A percentile compares a stretch with the other conserved stretches of the same genome.
phyloP scores from a whole-genome alignment of 1,140 invertebrate species.

The Piezodorus guildinii region DNA sequence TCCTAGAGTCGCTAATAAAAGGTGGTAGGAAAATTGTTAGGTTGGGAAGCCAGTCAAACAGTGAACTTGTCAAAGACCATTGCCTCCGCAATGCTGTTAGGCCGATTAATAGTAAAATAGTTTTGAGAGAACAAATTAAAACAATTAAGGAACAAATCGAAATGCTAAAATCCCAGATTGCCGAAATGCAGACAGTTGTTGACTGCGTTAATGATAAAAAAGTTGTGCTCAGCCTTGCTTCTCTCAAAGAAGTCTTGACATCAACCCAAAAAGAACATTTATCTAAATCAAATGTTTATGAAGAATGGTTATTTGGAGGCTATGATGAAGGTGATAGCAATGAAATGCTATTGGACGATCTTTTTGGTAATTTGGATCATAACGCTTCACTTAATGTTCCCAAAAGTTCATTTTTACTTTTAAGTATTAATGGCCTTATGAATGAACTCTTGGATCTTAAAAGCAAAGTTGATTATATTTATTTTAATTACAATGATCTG shows the following conservation, averaged over 20 bases:
- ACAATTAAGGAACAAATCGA: constrained; percentile 8
- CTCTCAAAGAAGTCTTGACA: not conserved
- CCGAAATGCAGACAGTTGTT: not conserved
- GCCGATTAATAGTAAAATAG: not conserved
- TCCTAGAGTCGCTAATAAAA: constrained; percentile 60
- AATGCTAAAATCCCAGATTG: not conserved
- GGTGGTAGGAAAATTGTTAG: constrained; percentile 45
- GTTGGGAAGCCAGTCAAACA: constrained; percentile 59
- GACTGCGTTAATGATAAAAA: not conserved
- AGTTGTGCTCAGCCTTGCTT: not conserved
- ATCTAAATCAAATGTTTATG: not conserved
- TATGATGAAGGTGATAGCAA: constrained; percentile 3
- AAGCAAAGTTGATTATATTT: not conserved
- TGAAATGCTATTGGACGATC: not conserved
- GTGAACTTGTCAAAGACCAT: constrained; percentile 40
- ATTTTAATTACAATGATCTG: not conserved
- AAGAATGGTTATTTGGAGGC: constrained; percentile 8
- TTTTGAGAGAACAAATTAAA: not conserved
- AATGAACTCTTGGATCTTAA: not conserved
- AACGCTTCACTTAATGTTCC: not conserved
- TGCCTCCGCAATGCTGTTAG: constrained; percentile 26
- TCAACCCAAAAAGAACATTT: not conserved
- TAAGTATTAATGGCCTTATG: not conserved
- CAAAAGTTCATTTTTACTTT: not conserved
- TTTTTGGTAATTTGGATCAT: constrained; percentile 13